A percentile compares a stretch with the other conserved stretches of the same genome.
phyloP scores from a whole-genome alignment of 2,797 vertebrate species.

The Hyperoplus immaculatus region DNA sequence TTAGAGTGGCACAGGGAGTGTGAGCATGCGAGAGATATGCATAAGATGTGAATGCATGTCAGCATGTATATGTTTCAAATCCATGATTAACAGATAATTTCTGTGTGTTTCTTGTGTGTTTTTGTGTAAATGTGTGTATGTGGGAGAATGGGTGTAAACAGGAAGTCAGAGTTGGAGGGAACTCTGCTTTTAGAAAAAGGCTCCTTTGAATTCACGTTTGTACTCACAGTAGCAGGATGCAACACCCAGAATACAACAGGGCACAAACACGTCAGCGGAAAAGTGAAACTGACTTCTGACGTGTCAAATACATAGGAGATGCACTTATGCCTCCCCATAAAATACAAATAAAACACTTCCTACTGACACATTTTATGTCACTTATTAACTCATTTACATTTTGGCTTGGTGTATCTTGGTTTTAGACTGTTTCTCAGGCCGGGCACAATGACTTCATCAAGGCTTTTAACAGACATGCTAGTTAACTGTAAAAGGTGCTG shows the following conservation, averaged over 20 bases:
- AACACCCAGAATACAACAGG: conserved; percentile 69
- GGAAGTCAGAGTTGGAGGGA: conserved; percentile 60
- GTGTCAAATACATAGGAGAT: conserved; percentile 34
- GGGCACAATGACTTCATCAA: no score
- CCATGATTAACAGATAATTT: background rate
- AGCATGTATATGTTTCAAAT: background rate
- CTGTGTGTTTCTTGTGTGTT: background rate
- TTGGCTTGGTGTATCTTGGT: background rate
- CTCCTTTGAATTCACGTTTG: conserved; percentile 74
- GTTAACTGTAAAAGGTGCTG: no score
- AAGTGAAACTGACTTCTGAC: conserved; percentile 67
- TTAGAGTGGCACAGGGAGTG: background rate
- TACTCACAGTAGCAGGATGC: conserved; percentile 69
- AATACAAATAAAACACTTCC: conserved; percentile 18
- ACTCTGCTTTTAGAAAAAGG: conserved; percentile 69
- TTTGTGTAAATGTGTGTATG: background rate
- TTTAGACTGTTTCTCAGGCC: background rate
- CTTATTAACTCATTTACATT: background rate
- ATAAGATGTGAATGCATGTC: background rate
- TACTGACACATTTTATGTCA: conserved; percentile 4
- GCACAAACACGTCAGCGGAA: conserved; percentile 59
- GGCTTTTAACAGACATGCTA: no score
- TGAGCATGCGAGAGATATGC: background rate
- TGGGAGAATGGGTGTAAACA: conserved; percentile 67
- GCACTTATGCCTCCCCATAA: conserved; percentile 4